Evolutionary conservation across 2,888 invertebrate species (phyloP), one percentile per base, ranked within the genome.

Genomic region (Phanerotoma sp.): DNA sequence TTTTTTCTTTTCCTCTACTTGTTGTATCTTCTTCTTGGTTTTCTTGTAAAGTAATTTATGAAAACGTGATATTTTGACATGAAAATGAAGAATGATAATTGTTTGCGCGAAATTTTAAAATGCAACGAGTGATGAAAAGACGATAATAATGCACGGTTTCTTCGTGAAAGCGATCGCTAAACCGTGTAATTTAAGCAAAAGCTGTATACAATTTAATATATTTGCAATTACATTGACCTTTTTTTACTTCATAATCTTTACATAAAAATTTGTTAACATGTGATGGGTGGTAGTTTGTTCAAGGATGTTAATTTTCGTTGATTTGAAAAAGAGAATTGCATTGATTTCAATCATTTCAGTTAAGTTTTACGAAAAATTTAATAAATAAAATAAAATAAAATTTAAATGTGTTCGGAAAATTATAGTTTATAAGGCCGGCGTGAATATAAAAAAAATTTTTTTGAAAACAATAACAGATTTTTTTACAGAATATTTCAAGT

Each of bases 111-210:
- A 37, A 32, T 33, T 28, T 52, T 38, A 52, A 52, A 46, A 46
- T 21, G 28, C 46, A 46, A 21, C 22, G 51, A 45, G 33, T 45
- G 38, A 51, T 22, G 38, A 37, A 49, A 10, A 38, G 16, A 51
- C 7, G 22, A 51, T 42, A 21, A 42, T 40, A 38, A 38, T 21
- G 16, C 22, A 21, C 41, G n/a, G 20, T 55, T 41, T 45, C 38
- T 50, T 51, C 25, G 46, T 33, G 55, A 55, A 55, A 55, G 55
- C 55, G 50, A 51, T 50, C 55, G 40, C 25, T 40, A 51, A 50
- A 40, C 32, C 55, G 46, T 55, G 50, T 51, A 55, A 55, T 51
- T 50, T 40, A 41, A 22, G 30, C 32, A 20, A 32, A 13, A n/a
- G n/a, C 40, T 16, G 10, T 4, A 33, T 38, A 18, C 28, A 20